Base-by-base conservation (phyloP, 2,888 invertebrate genomes). In the Cantharis lateralis region DNA sequence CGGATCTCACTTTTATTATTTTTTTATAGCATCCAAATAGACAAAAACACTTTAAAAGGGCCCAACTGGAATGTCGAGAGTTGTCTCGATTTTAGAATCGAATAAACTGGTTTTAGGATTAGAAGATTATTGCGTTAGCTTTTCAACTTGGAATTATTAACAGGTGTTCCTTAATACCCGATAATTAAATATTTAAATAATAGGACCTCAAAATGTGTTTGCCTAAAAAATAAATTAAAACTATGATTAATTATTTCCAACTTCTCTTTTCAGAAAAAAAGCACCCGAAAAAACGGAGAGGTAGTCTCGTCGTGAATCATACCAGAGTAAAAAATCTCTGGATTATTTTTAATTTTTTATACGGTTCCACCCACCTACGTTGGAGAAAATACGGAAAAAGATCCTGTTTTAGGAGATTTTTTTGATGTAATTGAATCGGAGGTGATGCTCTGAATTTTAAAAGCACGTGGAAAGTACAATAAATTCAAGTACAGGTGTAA, bases 111-210 rank as follows among this genome's bases (percentile, higher is more conserved):
- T 48, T 48, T 48, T 48, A 9, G 48, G 48, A 48, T 48, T 48
- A 48, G 48, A 7, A 48, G 48, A 48, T 48, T 48, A 48, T 48
- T 48, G 48, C 48, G 48, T 48, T 48, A 48, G 48, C n/a, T 48
- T 48, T 48, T 48, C 48, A 48, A 48, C 48, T 48, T n/a, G 48
- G n/a, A 48, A 48, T 48, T 48, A 48, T 15, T 15, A 66, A 66
- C 16, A 66, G 18, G 64, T 66, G 63, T 63, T 63, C 18, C 63
- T 18, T 20, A 66, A 66, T 66, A 66, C n/a, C 15, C 48, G n/a
- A 48, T 48, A 48, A 48, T 48, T 63, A 63, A 63, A 63, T 66
- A 66, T 66, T 66, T 66, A 66, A 66, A 20, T 66, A 66, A 66
- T 66, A 48, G 48, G 48, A n/a, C 48, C 48, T 13, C n/a, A 48